Conservation (phyloP, 1,140 invertebrate genomes). For the Heterodera carotae region DNA sequence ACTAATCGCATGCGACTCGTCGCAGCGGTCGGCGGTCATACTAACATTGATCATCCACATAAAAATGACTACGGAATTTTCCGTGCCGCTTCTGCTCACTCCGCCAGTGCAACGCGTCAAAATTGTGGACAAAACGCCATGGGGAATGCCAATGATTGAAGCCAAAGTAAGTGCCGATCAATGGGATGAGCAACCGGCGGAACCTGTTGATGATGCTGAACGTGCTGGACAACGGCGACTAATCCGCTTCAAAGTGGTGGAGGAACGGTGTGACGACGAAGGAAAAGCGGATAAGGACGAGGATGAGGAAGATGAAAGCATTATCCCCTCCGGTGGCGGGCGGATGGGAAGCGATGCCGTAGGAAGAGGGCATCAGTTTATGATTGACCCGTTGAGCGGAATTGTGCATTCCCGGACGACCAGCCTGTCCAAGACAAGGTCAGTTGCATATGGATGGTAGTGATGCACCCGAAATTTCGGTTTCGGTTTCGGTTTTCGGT, state of each 20-base stretch:
- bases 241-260: not conserved
- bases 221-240: not conserved
- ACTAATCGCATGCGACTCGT: not conserved
- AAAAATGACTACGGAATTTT: not conserved
- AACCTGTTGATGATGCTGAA: not conserved
- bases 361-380: not conserved
- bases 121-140: not conserved
- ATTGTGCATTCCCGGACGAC: not conserved
- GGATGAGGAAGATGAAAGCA: not conserved
- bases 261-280: not conserved
- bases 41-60: not conserved
- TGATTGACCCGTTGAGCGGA: not conserved
- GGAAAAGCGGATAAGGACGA: not conserved
- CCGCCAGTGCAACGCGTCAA: not conserved
- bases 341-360: not conserved
- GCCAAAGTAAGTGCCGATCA: not conserved
- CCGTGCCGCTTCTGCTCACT: not conserved
- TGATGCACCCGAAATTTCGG: no score
- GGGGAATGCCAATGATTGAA: no score
- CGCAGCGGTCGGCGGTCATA: not conserved
- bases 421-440: not conserved
- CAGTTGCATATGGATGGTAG: no score
- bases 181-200: not conserved
- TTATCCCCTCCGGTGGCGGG: no score
- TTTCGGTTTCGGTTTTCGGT: no score